A percentile compares a stretch with the other conserved stretches of the same genome.
Evolutionary conservation across 2,888 invertebrate species (phyloP).

Genomic region (Chorisops tibialis): DNA sequence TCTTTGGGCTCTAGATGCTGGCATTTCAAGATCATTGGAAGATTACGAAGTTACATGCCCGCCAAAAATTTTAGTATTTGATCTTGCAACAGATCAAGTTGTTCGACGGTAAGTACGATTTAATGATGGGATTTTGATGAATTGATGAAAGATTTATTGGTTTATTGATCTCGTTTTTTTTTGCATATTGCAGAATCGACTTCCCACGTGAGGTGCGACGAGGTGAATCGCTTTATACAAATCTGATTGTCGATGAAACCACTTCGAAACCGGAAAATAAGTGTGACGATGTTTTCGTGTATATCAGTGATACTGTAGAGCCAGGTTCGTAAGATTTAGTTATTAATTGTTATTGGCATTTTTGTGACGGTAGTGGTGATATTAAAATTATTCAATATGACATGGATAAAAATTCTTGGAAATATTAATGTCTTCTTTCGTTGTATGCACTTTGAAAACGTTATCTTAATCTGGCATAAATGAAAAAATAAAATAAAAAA

Average conservation of each 20-base stretch:
- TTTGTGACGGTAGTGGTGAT: not conserved
- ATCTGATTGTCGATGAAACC: slow-evolving; percentile 74
- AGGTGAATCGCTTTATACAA: slow-evolving; percentile 74
- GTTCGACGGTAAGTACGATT: slow-evolving; percentile 50
- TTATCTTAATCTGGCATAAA: too few species aligned
- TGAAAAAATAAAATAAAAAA: too few species aligned
- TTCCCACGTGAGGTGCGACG: slow-evolving; percentile 72
- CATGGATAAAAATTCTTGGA: too few species aligned
- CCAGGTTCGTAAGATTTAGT: slow-evolving; percentile 58
- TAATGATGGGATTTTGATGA: not conserved
- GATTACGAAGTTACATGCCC: slow-evolving; percentile 66
- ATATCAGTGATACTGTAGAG: slow-evolving; percentile 78
- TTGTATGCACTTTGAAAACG: too few species aligned
- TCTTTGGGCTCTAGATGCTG: slow-evolving; percentile 79
- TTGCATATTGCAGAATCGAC: slow-evolving; percentile 58
- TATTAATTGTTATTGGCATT: not conserved
- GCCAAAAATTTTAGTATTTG: slow-evolving; percentile 77
- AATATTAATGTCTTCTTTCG: too few species aligned
- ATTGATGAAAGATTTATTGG: not conserved
- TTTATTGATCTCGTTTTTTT: not conserved
- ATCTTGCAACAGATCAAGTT: slow-evolving; percentile 68
- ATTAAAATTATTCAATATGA: not conserved
- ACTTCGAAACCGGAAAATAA: slow-evolving; percentile 58
- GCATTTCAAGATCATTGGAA: slow-evolving; percentile 57
- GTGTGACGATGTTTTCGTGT: slow-evolving; percentile 75